A percentile compares a stretch with the other conserved stretches of the same genome.
phyloP scores from a whole-genome alignment of 2,797 vertebrate genomes.

The Simalia tracyae region DNA sequence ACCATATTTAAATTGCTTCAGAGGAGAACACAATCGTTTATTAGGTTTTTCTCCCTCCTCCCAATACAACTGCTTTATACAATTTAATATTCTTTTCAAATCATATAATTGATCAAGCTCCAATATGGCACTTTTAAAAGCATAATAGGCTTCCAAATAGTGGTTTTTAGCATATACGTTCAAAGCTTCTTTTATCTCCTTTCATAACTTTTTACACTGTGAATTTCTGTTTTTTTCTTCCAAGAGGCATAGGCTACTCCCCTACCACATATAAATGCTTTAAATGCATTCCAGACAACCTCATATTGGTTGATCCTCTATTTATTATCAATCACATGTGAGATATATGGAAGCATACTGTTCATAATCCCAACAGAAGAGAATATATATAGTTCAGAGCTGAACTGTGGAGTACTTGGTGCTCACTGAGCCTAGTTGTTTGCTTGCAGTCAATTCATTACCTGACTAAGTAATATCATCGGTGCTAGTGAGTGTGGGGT shows the following conservation, averaged over 20 bases:
- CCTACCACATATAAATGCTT: background rate
- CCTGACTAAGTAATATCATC: no score
- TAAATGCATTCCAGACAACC: background rate
- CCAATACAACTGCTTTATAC: background rate
- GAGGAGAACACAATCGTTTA: background rate
- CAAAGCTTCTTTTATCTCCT: background rate
- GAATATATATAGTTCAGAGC: no score
- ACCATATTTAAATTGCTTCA: background rate
- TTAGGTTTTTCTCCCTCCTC: background rate
- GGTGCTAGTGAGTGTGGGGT: no score
- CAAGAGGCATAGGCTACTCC: background rate
- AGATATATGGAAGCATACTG: no score
- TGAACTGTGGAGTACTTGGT: no score
- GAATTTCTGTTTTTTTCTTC: background rate
- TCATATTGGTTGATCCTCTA: no score
- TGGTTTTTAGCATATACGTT: background rate
- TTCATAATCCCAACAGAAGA: no score
- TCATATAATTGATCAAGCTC: background rate
- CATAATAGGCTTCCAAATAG: background rate
- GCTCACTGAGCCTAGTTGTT: no score
- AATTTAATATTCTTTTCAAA: background rate
- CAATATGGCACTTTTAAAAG: background rate
- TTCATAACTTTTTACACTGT: background rate
- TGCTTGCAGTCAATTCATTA: no score
- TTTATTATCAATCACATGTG: no score